phyloP scores from a whole-genome alignment of 37 sponge, comb jelly and placozoan genomes.

The Bolinopsis microptera region DNA sequence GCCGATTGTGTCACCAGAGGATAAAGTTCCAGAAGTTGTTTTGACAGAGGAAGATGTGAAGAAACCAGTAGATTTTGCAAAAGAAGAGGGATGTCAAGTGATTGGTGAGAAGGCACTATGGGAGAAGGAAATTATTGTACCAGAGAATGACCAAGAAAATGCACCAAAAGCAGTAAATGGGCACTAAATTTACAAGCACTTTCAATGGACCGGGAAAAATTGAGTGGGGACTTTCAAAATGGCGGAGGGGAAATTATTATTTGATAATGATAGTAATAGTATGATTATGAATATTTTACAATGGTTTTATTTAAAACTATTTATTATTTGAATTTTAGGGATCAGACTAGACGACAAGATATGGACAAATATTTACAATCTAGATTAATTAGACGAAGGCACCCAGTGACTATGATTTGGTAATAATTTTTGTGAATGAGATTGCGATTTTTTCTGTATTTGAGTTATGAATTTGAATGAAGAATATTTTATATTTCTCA shows the following conservation, averaged over 20 bases:
- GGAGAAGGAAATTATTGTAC: background rate
- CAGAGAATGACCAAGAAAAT: background rate
- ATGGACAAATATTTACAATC: too few species aligned
- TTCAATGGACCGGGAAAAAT: background rate
- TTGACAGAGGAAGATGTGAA: background rate
- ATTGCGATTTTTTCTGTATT: background rate
- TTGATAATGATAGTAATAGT: background rate
- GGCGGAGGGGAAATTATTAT: background rate
- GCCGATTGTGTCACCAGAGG: background rate
- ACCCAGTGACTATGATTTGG: too few species aligned
- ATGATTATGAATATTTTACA: background rate
- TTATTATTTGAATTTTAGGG: background rate
- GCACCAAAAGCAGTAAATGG: background rate
- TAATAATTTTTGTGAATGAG: background rate
- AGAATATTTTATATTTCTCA: background rate
- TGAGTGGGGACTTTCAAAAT: background rate
- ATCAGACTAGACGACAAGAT: background rate
- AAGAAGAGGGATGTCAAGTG: too few species aligned
- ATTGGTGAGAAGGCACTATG: background rate
- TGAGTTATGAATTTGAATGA: background rate
- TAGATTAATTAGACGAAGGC: too few species aligned
- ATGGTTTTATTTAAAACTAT: background rate
- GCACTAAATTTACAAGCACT: too few species aligned
- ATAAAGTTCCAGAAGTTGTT: background rate
- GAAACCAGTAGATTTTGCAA: background rate